A percentile compares a stretch with the other conserved stretches of the same genome.
Conservation (phyloP, 2,113 vertebrate genomes). For the Isurus oxyrinchus region DNA sequence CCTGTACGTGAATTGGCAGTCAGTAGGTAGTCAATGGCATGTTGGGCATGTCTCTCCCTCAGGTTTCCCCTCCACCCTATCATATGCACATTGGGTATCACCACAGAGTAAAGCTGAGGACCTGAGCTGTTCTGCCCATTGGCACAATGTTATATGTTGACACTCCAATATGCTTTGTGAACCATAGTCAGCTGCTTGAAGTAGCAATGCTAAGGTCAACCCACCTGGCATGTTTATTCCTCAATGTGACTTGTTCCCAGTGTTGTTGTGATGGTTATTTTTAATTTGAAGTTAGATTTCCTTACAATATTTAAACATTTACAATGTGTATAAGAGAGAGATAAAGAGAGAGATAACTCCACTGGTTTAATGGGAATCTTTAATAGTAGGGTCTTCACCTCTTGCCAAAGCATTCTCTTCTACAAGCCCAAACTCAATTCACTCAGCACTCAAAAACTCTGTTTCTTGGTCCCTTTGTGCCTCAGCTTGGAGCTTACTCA, state of each 20-base stretch:
- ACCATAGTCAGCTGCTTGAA: not conserved
- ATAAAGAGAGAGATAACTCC: not conserved
- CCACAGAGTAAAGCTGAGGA: not conserved
- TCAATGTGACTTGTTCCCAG: not conserved
- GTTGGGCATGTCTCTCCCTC: not conserved
- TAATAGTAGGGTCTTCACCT: not conserved
- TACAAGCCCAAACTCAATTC: not conserved
- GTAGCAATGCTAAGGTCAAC: not conserved
- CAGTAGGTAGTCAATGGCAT: too few relatives aligned
- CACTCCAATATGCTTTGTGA: not conserved
- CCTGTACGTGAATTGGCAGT: not conserved
- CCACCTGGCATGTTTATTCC: not conserved
- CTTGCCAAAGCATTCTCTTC: not conserved
- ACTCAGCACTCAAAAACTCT: not conserved
- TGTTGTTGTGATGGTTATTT: not conserved
- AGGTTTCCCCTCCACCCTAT: not conserved
- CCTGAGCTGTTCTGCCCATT: not conserved
- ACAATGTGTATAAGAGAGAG: not conserved
- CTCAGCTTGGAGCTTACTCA: not conserved
- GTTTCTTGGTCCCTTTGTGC: not conserved
- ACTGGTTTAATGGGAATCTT: not conserved
- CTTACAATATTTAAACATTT: not conserved
- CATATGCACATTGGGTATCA: not conserved
- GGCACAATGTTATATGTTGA: not conserved
- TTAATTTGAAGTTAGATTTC: not conserved